Evolutionary conservation across 2,888 invertebrate species (phyloP).

Genomic region (Melinopterus prodromus): DNA sequence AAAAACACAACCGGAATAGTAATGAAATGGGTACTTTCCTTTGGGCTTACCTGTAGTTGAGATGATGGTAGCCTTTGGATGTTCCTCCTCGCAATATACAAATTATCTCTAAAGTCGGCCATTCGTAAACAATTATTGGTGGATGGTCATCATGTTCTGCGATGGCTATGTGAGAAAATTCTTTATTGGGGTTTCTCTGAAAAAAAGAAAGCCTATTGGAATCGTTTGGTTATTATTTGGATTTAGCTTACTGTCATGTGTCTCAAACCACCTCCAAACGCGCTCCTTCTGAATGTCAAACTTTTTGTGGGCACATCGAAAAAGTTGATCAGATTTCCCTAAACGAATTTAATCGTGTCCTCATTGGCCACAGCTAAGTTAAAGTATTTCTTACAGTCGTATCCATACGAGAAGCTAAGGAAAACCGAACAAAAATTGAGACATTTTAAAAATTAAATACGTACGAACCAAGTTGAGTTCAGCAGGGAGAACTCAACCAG

Average conservation of each 20-base stretch:
- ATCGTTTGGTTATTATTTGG: neutral
- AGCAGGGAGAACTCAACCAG: too few species aligned
- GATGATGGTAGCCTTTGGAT: slow-evolving; percentile 72
- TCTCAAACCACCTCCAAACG: slow-evolving; percentile 83
- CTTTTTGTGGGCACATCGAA: slow-evolving; percentile 72
- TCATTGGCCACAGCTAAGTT: slow-evolving; percentile 82
- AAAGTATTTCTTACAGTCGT: slow-evolving; percentile 81
- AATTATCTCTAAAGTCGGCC: slow-evolving; percentile 80
- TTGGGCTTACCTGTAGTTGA: slow-evolving; percentile 72
- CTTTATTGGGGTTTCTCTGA: slow-evolving; percentile 70
- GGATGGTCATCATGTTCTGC: slow-evolving; percentile 80
- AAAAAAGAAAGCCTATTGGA: slow-evolving; percentile 32
- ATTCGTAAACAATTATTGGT: slow-evolving; percentile 82
- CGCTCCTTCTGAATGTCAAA: slow-evolving; percentile 75
- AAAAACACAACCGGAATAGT: neutral
- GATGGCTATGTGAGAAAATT: slow-evolving; percentile 76
- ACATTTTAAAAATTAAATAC: too few species aligned
- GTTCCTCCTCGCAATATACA: slow-evolving; percentile 81
- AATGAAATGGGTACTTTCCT: neutral
- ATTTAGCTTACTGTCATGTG: slow-evolving; percentile 71
- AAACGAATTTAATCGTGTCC: slow-evolving; percentile 77
- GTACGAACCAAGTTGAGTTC: too few species aligned
- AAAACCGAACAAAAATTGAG: neutral
- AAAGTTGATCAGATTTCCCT: slow-evolving; percentile 84
- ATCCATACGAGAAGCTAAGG: slow-evolving; percentile 83